Evolutionary conservation across 1,140 invertebrate genomes (phyloP).

Genomic region (Bombus sibiricus): DNA sequence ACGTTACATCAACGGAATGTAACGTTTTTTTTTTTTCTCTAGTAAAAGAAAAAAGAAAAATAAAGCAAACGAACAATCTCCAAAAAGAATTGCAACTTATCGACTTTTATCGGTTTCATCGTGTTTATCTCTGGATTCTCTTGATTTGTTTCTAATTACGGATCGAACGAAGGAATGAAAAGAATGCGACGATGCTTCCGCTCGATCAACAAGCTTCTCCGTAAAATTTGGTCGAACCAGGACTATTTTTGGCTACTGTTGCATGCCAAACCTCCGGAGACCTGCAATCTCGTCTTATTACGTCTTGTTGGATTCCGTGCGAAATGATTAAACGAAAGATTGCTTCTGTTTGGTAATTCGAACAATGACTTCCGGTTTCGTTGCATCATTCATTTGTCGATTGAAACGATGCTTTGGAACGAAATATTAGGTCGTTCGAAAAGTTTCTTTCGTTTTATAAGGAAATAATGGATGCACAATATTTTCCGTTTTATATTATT

Average conservation of each 20-base stretch:
- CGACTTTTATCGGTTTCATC: not conserved
- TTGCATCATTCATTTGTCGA: not conserved
- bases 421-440: too few species aligned
- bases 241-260: constrained; percentile 59
- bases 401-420: not conserved
- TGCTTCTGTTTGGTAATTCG: not conserved
- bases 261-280: constrained; percentile 53
- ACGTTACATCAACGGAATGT: not conserved
- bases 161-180: not conserved
- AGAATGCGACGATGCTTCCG: not conserved
- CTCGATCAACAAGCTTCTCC: constrained; percentile 15
- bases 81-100: not conserved
- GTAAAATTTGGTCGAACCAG: constrained; percentile 45
- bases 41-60: too few species aligned
- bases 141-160: not conserved
- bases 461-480: too few species aligned
- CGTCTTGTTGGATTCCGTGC: not conserved
- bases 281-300: constrained; percentile 52
- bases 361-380: not conserved
- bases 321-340: constrained; percentile 10
- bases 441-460: too few species aligned
- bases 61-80: too few species aligned
- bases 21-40: not conserved
- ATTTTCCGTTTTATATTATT: too few species aligned
- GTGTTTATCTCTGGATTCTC: not conserved